Conservation (phyloP, 2,113 vertebrate species). For the Xiphias gladius region DNA sequence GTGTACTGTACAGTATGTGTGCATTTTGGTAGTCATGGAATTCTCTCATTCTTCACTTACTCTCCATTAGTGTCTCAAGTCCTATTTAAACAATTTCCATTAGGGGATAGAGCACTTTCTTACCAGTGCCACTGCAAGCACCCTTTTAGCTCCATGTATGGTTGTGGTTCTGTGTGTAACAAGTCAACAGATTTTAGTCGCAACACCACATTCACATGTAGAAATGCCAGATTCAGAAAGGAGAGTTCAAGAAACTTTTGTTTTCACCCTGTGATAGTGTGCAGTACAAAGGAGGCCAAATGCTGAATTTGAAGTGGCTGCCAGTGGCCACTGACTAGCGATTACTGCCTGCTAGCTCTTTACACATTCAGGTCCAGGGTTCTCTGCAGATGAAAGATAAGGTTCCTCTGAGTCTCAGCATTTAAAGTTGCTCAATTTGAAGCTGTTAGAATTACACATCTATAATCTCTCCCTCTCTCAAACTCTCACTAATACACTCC, state of each 20-base stretch:
- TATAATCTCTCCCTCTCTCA: slow-evolving; percentile 24
- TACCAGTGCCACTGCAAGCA: neutral
- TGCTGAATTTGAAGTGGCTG: slow-evolving; percentile 49
- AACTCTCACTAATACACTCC: neutral
- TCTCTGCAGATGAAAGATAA: slow-evolving; percentile 66
- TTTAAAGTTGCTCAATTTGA: slow-evolving; percentile 45
- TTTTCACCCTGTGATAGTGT: slow-evolving; percentile 2
- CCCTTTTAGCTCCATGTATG: neutral
- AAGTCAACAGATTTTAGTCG: neutral
- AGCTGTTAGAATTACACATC: slow-evolving; percentile 33
- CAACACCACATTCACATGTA: neutral
- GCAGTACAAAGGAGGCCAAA: slow-evolving; percentile 19
- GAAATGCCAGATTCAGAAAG: neutral
- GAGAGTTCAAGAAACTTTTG: slow-evolving; percentile 7
- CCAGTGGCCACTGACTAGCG: slow-evolving; percentile 27
- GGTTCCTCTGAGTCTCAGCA: slow-evolving; percentile 36
- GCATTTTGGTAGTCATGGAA: neutral
- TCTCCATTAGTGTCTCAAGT: neutral
- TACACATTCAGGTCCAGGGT: slow-evolving; percentile 68
- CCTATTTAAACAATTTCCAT: neutral
- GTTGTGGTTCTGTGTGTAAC: neutral
- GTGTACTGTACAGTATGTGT: neutral
- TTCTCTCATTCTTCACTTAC: neutral
- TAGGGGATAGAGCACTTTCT: neutral
- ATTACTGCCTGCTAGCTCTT: slow-evolving; percentile 49